phyloP scores from a whole-genome alignment of 1,140 invertebrate genomes.

The Spodoptera litura region DNA sequence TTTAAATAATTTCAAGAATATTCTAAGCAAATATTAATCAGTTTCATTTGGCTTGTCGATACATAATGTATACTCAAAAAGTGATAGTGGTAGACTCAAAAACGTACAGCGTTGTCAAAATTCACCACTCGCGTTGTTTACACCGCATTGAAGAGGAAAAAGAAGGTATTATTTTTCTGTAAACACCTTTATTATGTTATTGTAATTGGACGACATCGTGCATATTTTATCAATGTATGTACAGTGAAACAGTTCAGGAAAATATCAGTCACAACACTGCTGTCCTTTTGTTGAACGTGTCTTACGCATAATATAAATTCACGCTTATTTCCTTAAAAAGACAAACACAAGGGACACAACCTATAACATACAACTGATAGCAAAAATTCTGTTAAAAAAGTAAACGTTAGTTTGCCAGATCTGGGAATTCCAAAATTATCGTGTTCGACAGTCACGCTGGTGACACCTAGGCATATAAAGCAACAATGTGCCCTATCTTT shows the following conservation, averaged over 20 bases:
- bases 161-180: conserved; percentile 65
- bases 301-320: too few relatives aligned
- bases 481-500: conserved; percentile 1
- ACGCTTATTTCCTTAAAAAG: too few relatives aligned
- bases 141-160: conserved; percentile 75
- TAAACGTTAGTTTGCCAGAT: too few relatives aligned
- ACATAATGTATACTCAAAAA: conserved; percentile 69
- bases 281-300: conserved; percentile 5
- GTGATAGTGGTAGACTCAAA: conserved; percentile 70
- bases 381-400: too few relatives aligned
- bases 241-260: neutral
- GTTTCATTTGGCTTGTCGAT: neutral
- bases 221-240: conserved; percentile 10
- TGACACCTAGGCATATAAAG: too few relatives aligned
- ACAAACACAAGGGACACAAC: too few relatives aligned
- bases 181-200: neutral
- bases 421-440: too few relatives aligned
- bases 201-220: neutral
- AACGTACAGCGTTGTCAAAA: conserved; percentile 72
- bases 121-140: conserved; percentile 72
- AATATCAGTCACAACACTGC: neutral
- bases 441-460: too few relatives aligned
- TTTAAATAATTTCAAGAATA: conserved; percentile 6
- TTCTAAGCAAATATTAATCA: neutral
- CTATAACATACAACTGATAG: too few relatives aligned